Base-by-base conservation (phyloP, 2,797 vertebrate genomes). In the Cirrhinus molitorella region DNA sequence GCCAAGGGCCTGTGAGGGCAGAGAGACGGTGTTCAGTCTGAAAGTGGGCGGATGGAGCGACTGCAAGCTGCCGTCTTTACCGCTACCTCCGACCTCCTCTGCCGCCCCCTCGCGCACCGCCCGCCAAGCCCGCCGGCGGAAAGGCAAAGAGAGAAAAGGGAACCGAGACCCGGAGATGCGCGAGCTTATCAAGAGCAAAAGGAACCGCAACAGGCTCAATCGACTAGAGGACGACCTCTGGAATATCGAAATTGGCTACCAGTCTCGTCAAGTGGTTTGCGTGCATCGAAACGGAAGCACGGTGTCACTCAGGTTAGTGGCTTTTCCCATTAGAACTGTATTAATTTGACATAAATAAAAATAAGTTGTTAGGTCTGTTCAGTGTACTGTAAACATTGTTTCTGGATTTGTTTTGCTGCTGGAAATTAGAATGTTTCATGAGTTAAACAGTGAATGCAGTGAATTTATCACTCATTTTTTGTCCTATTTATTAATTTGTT, bases 211-310 rank as follows among this genome's bases (percentile, higher is more conserved):
- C 90, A 94, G 98, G 13, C 95, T 99, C 75, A 98, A 96, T 90
- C 95, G 98, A 21, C 97, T 96, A 43, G 98, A 99, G 88, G 97
- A 95, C 89, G 96, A 95, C 31, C 96, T 97, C 65, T 99, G 97
- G 97, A 97, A 98, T 91, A 96, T 99, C 88, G 96, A 99, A 90
- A 96, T 99, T 81, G 98, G 98, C 19, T 98, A 96, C 93, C 98
- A 98, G 94, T 96, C 95, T 12, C 94, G 98, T 40, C 93, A 97
- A 61, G 96, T 99, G 80, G 93, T 91, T 31, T 99, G 98, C 81
- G 93, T 93, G 5, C 97, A 99, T 90, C 95, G 94, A 91, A 98
- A 97, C 0, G 96, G 97, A 25, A 98, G 95, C 87, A 86, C 92
- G 0, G 94, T 95, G 13, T 94, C 93, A 77, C 88, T 96, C 89